A percentile compares a stretch with the other conserved stretches of the same genome.
Evolutionary conservation across 2,113 vertebrate species (phyloP).

Genomic region (Sardina pilchardus): DNA sequence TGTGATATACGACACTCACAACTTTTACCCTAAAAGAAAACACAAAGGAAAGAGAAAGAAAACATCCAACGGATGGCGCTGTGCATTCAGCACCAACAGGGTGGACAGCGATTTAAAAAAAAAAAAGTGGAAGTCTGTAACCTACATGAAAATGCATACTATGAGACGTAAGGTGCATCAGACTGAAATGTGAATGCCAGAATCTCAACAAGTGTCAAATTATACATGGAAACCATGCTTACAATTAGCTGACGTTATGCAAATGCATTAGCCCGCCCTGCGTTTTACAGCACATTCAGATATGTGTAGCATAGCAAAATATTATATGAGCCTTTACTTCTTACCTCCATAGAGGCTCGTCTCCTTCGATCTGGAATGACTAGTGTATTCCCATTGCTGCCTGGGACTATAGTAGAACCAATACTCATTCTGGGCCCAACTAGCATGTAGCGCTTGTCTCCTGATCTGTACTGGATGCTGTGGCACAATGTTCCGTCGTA

Average conservation of each 20-base stretch:
- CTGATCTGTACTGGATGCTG: slow-evolving; percentile 60
- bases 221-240: neutral
- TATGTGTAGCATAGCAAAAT: too few species aligned
- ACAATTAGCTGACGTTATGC: too few species aligned
- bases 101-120: neutral
- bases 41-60: neutral
- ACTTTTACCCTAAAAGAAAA: neutral
- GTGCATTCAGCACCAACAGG: neutral
- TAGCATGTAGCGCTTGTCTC: slow-evolving; percentile 59
- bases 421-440: slow-evolving; percentile 59
- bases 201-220: neutral
- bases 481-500: slow-evolving; percentile 63
- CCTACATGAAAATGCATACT: neutral
- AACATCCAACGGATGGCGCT: neutral
- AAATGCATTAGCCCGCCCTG: too few species aligned
- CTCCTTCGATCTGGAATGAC: slow-evolving; percentile 48
- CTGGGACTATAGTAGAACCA: slow-evolving; percentile 54
- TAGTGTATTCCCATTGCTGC: slow-evolving; percentile 62
- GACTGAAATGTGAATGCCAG: neutral
- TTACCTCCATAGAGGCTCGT: slow-evolving; percentile 50
- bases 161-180: neutral
- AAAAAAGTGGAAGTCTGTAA: too few species aligned
- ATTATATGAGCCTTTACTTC: neutral
- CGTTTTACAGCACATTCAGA: too few species aligned
- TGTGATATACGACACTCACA: neutral